These are phyloP conservation scores for Brachyhypopomus gauderio DNA, from an alignment of 2,113 vertebrate genomes.

Conservation along the genomic window DNA sequence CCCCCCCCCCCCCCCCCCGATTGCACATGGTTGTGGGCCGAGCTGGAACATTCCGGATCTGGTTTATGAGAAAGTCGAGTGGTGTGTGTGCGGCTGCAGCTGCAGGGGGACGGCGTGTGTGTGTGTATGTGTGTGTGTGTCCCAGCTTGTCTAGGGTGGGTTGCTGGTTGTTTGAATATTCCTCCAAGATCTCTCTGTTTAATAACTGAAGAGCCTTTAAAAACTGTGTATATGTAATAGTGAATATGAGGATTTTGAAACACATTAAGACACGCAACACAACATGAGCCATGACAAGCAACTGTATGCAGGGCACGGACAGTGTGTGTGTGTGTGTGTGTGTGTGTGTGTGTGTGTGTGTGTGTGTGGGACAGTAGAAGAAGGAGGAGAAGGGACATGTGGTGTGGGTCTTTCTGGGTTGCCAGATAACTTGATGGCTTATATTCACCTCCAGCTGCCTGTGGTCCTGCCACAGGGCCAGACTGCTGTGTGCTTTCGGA, in stretches of 20 bases:
- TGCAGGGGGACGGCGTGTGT: conserved; percentile 57
- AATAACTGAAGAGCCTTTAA: neutral
- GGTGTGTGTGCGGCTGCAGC: conserved; percentile 69
- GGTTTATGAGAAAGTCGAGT: conserved; percentile 69
- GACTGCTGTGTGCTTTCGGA: too few relatives aligned
- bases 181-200: conserved; percentile 58
- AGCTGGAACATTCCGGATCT: conserved; percentile 66
- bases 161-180: conserved; percentile 72
- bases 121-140: too few relatives aligned
- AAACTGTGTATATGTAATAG: neutral
- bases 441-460: too few relatives aligned
- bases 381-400: too few relatives aligned
- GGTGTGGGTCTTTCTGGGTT: too few relatives aligned
- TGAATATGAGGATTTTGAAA: neutral
- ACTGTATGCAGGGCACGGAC: too few relatives aligned
- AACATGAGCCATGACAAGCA: neutral
- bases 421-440: too few relatives aligned
- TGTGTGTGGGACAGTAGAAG: neutral
- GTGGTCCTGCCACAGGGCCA: too few relatives aligned
- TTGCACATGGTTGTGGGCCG: conserved; percentile 34
- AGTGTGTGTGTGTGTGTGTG: too few relatives aligned
- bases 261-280: neutral
- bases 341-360: too few relatives aligned
- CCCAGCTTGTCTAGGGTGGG: conserved; percentile 41
- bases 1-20: neutral